Conservation (phyloP, 2,797 vertebrate genomes). For the Chiloscyllium punctatum region DNA sequence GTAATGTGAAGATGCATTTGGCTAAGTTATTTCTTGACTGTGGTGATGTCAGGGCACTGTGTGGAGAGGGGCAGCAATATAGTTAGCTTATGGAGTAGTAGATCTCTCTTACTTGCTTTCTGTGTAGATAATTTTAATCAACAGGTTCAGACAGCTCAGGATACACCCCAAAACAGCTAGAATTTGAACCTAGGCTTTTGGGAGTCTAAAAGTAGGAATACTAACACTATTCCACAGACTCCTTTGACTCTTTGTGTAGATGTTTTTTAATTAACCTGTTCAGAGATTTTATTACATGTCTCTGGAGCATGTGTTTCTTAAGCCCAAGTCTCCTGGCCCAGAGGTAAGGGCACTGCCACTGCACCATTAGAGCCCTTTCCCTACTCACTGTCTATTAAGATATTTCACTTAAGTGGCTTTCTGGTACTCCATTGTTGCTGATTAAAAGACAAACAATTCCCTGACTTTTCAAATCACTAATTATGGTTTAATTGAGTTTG, state of each 20-base stretch:
- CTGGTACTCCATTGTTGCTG: neutral
- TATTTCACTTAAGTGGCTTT: neutral
- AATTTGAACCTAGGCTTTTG: too few relatives aligned
- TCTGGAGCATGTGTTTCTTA: too few relatives aligned
- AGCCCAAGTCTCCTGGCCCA: too few relatives aligned
- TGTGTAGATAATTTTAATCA: neutral
- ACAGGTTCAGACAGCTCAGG: too few relatives aligned
- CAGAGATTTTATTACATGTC: too few relatives aligned
- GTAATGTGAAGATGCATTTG: neutral
- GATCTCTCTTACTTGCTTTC: neutral
- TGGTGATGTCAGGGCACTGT: neutral
- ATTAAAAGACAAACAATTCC: neutral
- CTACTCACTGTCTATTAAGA: neutral
- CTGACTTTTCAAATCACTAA: conserved; percentile 19
- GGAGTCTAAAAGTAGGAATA: too few relatives aligned
- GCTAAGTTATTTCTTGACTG: neutral
- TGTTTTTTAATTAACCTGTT: too few relatives aligned
- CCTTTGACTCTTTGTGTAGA: too few relatives aligned
- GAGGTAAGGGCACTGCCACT: too few relatives aligned
- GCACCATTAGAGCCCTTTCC: too few relatives aligned
- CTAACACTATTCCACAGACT: too few relatives aligned
- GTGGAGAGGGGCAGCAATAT: neutral
- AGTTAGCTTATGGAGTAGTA: neutral
- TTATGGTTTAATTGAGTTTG: conserved; percentile 12
- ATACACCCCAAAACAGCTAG: too few relatives aligned